Evolutionary conservation across 2,797 vertebrate genomes (phyloP).

Genomic region (Anolis apletophallus): DNA sequence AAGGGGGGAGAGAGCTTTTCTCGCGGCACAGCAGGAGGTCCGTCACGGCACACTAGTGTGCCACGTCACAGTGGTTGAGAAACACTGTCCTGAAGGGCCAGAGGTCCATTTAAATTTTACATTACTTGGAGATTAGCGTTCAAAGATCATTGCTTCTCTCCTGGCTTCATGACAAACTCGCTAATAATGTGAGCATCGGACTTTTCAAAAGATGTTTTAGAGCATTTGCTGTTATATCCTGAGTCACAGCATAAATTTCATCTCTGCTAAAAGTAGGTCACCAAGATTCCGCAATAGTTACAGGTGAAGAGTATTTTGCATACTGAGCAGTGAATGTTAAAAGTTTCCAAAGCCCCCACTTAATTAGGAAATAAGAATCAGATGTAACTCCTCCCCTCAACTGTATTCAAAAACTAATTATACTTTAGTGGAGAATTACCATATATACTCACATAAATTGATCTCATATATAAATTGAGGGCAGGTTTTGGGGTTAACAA

Average conservation of each 20-base stretch:
- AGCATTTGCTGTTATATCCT: conserved; percentile 18
- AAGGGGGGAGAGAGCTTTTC: too few relatives aligned
- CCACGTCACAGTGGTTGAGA: too few relatives aligned
- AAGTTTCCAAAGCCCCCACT: neutral
- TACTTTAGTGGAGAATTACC: too few relatives aligned
- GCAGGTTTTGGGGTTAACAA: too few relatives aligned
- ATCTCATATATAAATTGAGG: too few relatives aligned
- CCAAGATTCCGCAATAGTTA: neutral
- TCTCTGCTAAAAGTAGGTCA: conserved; percentile 22
- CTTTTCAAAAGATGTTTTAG: conserved; percentile 15
- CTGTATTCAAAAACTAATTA: too few relatives aligned
- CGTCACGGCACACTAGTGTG: too few relatives aligned
- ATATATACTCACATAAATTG: too few relatives aligned
- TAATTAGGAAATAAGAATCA: neutral
- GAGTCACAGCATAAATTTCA: conserved; percentile 6
- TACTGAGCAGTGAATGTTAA: neutral
- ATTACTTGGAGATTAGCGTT: conserved; percentile 1
- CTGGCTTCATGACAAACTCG: neutral
- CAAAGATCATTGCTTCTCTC: conserved; percentile 8
- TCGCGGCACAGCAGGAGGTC: too few relatives aligned
- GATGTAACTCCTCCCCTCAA: neutral
- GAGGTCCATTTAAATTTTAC: conserved; percentile 19
- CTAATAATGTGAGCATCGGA: conserved; percentile 1
- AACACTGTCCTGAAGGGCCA: too few relatives aligned
- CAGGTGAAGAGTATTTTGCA: conserved; percentile 7